Evolutionary conservation across 1,140 invertebrate species (phyloP).

Genomic region (Bilobella aurantiaca): DNA sequence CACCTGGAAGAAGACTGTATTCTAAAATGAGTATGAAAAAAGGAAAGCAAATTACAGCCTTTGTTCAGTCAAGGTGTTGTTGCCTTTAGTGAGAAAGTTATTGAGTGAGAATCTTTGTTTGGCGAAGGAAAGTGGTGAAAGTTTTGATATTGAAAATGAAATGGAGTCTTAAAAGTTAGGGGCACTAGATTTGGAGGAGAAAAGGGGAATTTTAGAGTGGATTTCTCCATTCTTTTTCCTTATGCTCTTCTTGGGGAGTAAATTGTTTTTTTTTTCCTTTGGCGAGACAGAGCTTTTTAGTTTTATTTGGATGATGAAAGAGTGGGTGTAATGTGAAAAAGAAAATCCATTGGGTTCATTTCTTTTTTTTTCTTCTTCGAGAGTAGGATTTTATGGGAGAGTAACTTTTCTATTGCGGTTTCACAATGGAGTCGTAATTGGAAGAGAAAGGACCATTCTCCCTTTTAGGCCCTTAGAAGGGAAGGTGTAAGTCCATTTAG

Average conservation of each 20-base stretch:
- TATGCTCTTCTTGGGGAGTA: no score
- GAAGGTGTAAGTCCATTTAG: slow-evolving; percentile 4
- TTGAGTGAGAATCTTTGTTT: slow-evolving; percentile 3
- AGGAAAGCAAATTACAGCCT: no score
- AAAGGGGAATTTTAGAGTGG: neutral
- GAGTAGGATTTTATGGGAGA: slow-evolving; percentile 29
- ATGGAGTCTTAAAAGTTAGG: neutral
- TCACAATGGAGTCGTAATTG: slow-evolving; percentile 22
- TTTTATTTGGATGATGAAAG: neutral
- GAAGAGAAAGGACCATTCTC: neutral
- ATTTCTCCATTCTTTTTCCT: no score
- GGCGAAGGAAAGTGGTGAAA: neutral
- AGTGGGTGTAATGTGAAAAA: slow-evolving; percentile 20
- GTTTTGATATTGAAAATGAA: slow-evolving; percentile 1
- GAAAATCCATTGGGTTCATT: slow-evolving; percentile 23
- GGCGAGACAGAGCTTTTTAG: neutral
- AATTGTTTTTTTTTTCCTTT: neutral
- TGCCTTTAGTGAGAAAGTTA: neutral
- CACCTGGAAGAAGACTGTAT: neutral
- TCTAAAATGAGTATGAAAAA: no score
- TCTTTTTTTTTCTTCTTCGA: no score
- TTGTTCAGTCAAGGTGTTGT: neutral
- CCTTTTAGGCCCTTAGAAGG: neutral
- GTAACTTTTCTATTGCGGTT: slow-evolving; percentile 27
- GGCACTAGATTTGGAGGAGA: neutral